A percentile compares a stretch with the other conserved stretches of the same genome.
Evolutionary conservation across 2,113 vertebrate genomes (phyloP).

Genomic region (Phocoena phocoena): DNA sequence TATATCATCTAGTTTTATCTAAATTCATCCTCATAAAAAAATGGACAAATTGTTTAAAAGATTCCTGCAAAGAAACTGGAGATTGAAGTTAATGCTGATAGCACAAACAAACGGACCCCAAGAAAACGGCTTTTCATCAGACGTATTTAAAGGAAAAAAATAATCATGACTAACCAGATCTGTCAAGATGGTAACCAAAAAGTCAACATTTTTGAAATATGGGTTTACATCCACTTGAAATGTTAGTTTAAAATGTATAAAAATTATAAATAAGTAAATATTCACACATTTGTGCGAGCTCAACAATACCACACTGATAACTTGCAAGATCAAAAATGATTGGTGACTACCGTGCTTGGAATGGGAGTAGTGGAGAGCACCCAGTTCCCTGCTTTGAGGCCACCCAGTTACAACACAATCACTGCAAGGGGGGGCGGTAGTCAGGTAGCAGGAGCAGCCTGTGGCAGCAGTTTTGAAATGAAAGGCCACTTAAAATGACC

Average conservation of each 20-base stretch:
- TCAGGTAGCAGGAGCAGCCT: not conserved
- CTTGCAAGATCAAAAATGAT: not conserved
- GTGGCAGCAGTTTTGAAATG: not conserved
- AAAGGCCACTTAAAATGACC: not conserved
- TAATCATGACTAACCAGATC: not conserved
- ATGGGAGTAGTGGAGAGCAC: not conserved
- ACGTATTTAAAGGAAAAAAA: not conserved
- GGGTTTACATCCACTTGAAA: not conserved
- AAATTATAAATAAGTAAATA: not conserved
- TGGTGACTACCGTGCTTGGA: not conserved
- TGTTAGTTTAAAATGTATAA: not conserved
- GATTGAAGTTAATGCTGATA: not conserved
- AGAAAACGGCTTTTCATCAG: not conserved
- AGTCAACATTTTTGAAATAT: not conserved
- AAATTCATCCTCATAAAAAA: constrained; percentile 15
- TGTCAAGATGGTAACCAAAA: not conserved
- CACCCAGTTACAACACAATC: not conserved
- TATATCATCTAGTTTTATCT: not conserved
- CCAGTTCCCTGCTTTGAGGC: no score
- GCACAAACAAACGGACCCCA: not conserved
- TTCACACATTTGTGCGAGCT: not conserved
- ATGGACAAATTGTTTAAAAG: not conserved
- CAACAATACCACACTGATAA: not conserved
- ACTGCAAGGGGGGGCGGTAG: not conserved
- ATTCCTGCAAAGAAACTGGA: not conserved